Conservation (phyloP, 2,888 invertebrate species). For the Euzophera pinguis region DNA sequence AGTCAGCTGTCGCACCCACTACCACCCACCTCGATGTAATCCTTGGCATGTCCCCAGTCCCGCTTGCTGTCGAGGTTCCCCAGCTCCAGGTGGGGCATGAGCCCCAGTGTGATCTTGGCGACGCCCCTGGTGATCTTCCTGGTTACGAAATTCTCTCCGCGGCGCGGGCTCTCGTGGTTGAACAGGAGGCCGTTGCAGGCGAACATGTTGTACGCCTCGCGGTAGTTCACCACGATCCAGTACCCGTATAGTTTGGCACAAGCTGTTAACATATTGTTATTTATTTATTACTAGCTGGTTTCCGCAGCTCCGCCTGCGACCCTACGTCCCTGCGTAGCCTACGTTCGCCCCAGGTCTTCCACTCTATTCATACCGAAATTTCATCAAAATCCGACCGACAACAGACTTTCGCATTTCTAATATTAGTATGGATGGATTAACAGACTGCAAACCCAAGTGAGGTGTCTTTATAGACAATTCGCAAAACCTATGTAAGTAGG, state of each 20-base stretch:
- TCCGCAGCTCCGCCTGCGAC: too few relatives aligned
- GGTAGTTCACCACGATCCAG: constrained; percentile 97
- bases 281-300: too few relatives aligned
- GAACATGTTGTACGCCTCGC: constrained; percentile 97
- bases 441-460: too few relatives aligned
- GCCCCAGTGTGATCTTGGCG: constrained; percentile 95
- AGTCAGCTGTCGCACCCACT: too few relatives aligned
- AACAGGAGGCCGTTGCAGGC: constrained; percentile 98
- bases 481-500: too few relatives aligned
- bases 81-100: constrained; percentile 91
- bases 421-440: too few relatives aligned
- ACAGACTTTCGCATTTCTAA: too few relatives aligned
- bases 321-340: too few relatives aligned
- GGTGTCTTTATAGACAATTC: too few relatives aligned
- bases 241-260: constrained; percentile 97
- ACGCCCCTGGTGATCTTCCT: constrained; percentile 98
- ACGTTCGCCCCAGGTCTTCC: too few relatives aligned
- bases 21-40: constrained; percentile 92
- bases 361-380: too few relatives aligned
- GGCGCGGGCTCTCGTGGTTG: constrained; percentile 96
- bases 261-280: constrained; percentile 74
- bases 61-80: constrained; percentile 97
- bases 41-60: constrained; percentile 99
- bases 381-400: too few relatives aligned
- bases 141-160: constrained; percentile 99